A percentile compares a stretch with the other conserved stretches of the same genome.
phyloP scores from a whole-genome alignment of 2,888 invertebrate species.

The Eulithis prunata region DNA sequence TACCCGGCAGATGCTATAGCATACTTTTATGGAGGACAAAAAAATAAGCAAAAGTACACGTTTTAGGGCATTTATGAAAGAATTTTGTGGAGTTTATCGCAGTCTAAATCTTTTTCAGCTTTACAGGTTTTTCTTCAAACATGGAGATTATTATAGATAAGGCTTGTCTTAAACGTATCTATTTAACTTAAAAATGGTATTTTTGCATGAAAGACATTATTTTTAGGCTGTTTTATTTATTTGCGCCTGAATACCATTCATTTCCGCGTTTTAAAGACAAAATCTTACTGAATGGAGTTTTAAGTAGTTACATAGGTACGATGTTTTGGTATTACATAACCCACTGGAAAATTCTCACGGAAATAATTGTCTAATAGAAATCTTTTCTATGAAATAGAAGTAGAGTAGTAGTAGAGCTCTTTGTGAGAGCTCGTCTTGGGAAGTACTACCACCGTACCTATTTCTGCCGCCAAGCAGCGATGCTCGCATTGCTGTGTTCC shows the following conservation, averaged over 20 bases:
- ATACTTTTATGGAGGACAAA: conserved; percentile 16
- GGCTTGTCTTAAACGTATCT: conserved; percentile 1
- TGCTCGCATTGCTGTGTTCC: no score
- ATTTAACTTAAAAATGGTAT: conserved; percentile 21
- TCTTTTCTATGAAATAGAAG: no score
- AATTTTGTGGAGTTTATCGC: conserved; percentile 28
- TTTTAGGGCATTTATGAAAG: conserved; percentile 28
- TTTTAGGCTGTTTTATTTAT: conserved; percentile 1
- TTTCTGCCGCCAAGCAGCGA: no score
- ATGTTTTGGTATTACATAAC: no score
- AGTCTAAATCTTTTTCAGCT: conserved; percentile 30
- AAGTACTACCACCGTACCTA: no score
- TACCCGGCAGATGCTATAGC: not conserved
- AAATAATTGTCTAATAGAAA: no score
- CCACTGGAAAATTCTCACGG: no score
- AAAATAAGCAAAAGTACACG: conserved; percentile 20
- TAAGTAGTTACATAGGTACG: no score
- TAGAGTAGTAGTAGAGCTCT: no score
- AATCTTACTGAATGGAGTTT: no score
- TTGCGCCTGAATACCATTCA: not conserved
- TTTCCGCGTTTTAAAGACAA: not conserved
- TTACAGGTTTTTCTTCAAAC: conserved; percentile 9
- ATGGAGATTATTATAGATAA: conserved; percentile 11
- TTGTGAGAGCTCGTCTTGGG: no score
- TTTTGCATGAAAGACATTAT: conserved; percentile 7